Base-by-base conservation (phyloP, 2,888 invertebrate species). In the Microchrysa polita region DNA sequence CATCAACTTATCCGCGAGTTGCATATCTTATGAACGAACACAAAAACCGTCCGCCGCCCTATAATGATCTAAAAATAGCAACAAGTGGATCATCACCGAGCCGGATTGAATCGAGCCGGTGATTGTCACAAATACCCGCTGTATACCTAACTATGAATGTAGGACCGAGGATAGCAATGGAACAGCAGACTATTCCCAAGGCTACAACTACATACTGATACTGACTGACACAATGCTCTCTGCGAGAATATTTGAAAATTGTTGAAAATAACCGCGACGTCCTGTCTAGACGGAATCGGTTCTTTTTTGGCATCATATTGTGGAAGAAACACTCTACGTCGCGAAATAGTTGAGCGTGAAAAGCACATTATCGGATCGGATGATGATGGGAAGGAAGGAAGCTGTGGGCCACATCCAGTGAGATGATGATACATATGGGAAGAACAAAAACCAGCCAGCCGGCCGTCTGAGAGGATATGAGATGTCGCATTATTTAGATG, bases 271-370 rank as follows among this genome's bases (percentile, higher is more conserved):
- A 27, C 61, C 61, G 34, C 61, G 61, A 72, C 72, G 72, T 72
- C 72, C 72, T 72, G 72, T 72, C 72, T 72, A 72, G 72, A 72
- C 72, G 40, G 60, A 61, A 52, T 72, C 48, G 72, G 69, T 69
- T 34, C 69, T 69, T 69, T 63, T 69, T 69, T 69, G 55, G 69
- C 57, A 55, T 55, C 40, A 9, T 2, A 55, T 34, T 34, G n/a
- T n/a, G 27, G 27, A 34, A 34, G n/a, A n/a, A n/a, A n/a, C n/a
- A 34, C 27, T 34, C 27, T 34, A 5, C 27, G 27, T 34, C 23
- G 59, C 59, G 59, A 59, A 59, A 27, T 59, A 20, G 59, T 59
- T 23, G 59, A 20, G 59, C 59, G 10, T 23, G 23, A 59, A 34
- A 34, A 34, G 27, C 27, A 7, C 27, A 34, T 34, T 7, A 34